A percentile compares a stretch with the other conserved stretches of the same genome.
phyloP scores from a whole-genome alignment of 2,113 vertebrate genomes.

The Reinhardtius hippoglossoides region DNA sequence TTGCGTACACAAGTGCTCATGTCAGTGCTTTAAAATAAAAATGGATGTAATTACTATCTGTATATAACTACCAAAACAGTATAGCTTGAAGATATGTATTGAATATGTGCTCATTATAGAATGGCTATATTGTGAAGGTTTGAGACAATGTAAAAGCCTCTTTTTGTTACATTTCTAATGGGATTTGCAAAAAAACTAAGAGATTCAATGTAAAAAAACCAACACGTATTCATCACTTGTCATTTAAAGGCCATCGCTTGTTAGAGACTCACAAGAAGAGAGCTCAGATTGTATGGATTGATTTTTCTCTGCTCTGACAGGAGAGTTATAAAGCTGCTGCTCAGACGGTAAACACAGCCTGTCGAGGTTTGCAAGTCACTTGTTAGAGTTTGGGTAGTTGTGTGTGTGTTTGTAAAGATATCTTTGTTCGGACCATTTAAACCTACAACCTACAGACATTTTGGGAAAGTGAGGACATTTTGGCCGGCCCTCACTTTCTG shows the following conservation, averaged over 20 bases:
- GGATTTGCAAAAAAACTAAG: slow-evolving; percentile 14
- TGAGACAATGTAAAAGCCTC: not conserved
- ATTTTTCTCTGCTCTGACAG: slow-evolving; percentile 32
- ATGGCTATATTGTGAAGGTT: not conserved
- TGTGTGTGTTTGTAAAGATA: not conserved
- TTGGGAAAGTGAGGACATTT: too few species aligned
- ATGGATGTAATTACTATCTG: too few species aligned
- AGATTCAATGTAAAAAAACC: slow-evolving; percentile 10
- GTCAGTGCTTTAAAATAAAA: too few species aligned
- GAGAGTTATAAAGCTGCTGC: slow-evolving; percentile 2
- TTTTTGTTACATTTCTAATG: slow-evolving; percentile 3
- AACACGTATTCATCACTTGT: slow-evolving; percentile 12
- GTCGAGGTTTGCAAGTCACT: slow-evolving; percentile 47
- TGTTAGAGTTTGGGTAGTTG: slow-evolving; percentile 31
- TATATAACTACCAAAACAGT: not conserved
- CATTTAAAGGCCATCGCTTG: slow-evolving; percentile 29
- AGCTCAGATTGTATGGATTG: slow-evolving; percentile 29
- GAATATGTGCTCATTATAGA: not conserved
- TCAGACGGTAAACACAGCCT: slow-evolving; percentile 37
- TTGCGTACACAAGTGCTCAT: too few species aligned
- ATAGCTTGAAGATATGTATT: not conserved
- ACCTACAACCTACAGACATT: too few species aligned
- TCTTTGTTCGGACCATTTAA: too few species aligned
- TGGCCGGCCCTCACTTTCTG: too few species aligned
- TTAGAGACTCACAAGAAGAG: slow-evolving; percentile 16